Evolutionary conservation across 2,797 vertebrate genomes (phyloP), one percentile per base, ranked within the genome.

Genomic region (Rhinoraja longicauda): DNA sequence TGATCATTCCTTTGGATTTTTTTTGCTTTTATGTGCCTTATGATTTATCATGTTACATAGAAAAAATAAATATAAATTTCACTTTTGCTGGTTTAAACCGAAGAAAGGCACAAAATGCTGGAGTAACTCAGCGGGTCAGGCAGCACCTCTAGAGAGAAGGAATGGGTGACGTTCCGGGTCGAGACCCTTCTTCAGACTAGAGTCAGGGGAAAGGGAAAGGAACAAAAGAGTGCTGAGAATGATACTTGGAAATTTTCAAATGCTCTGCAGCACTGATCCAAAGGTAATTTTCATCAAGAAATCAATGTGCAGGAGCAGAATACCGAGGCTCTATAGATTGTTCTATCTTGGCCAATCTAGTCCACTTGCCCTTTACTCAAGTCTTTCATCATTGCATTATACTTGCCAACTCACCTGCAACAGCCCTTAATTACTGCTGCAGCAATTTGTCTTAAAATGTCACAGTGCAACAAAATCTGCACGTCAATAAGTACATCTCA

Each of bases 371-470:
- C 94, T 96, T 95, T 95, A 95, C 93, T 94, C 93, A 93, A 94
- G 94, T 96, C 94, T 94, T 96, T 95, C 94, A 94, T 95, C 95
- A 95, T 95, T 95, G 93, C 94, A 94, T 96, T 95, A 95, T 93
- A 94, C 95, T 94, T 96, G 96, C 95, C 96, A 96, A 94, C 96
- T 95, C 93, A 92, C 90, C 90, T 93, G 95, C 94, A 94, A 45
- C 57, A 0, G 93, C 94, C 95, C 96, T 53, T 96, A 96, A 96
- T 96, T 96, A 96, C 92, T 94, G 95, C 93, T 94, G 94, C 81
- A 94, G 95, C 93, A 95, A 95, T 96, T 96, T 96, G 94, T 96
- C 96, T 96, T 96, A 95, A 95, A 95, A 96, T 96, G 96, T 96
- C 95, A 96, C 95, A 96, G 94, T 93, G 79, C 94, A 93, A 94